phyloP scores from a whole-genome alignment of 2,113 vertebrate species.

The Illadopsis cleaveri region DNA sequence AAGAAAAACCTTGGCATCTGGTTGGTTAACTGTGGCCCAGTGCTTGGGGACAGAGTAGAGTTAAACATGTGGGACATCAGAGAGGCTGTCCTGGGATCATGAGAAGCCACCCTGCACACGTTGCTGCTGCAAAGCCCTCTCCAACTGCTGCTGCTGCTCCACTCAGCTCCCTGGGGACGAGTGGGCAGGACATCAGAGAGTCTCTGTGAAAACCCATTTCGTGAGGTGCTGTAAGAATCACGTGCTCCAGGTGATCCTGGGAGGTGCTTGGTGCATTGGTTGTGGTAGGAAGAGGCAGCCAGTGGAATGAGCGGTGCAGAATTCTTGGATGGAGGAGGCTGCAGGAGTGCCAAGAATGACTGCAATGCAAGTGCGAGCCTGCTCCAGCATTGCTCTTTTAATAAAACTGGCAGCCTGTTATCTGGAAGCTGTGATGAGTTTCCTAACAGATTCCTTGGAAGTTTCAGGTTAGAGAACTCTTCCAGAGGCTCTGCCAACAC shows the following conservation, averaged over 20 bases:
- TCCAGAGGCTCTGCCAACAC: conserved; percentile 15
- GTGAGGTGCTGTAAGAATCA: neutral
- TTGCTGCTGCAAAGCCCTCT: neutral
- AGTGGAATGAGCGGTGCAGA: neutral
- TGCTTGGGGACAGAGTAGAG: neutral
- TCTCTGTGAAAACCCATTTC: fast-evolving
- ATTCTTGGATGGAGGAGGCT: neutral
- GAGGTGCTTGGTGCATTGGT: fast-evolving
- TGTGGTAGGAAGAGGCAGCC: neutral
- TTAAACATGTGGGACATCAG: neutral
- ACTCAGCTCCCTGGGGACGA: neutral
- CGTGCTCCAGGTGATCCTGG: neutral
- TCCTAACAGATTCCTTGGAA: conserved; percentile 38
- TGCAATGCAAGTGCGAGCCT: conserved; percentile 19
- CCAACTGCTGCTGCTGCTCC: fast-evolving
- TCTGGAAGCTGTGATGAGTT: conserved; percentile 33
- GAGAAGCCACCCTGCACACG: neutral
- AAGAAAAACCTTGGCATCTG: neutral
- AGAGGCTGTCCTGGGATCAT: neutral
- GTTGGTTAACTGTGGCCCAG: neutral
- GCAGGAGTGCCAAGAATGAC: conserved; percentile 32
- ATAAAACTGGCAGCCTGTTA: conserved; percentile 1
- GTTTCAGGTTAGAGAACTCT: conserved; percentile 25
- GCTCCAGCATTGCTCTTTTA: neutral
- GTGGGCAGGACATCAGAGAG: neutral